Conservation (phyloP, 2,797 vertebrate genomes). For the Hypotaenidia okinawae region DNA sequence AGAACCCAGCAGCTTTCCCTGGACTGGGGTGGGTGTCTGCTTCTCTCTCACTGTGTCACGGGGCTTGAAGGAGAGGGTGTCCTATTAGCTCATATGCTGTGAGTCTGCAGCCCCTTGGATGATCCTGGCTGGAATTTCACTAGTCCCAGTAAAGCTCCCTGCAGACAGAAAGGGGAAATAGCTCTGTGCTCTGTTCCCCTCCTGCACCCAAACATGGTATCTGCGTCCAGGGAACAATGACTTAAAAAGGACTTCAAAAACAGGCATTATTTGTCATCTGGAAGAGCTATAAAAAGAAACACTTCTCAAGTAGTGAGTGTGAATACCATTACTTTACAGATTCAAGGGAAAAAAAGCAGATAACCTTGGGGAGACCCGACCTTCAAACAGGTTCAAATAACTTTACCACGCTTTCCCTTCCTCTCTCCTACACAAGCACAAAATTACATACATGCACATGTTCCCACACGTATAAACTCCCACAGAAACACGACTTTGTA, state of each 20-base stretch:
- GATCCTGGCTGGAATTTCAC: slow-evolving; percentile 67
- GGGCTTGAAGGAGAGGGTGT: slow-evolving; percentile 40
- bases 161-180: slow-evolving; percentile 68
- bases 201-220: slow-evolving; percentile 75
- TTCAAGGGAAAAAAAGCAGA: slow-evolving; percentile 81
- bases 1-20: background rate
- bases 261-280: slow-evolving; percentile 80
- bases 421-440: slow-evolving; percentile 39
- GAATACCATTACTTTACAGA: slow-evolving; percentile 84
- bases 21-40: background rate
- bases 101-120: slow-evolving; percentile 38
- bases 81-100: slow-evolving; percentile 1
- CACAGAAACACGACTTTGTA: background rate
- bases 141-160: slow-evolving; percentile 69
- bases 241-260: slow-evolving; percentile 80
- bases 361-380: slow-evolving; percentile 81
- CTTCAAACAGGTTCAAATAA: slow-evolving; percentile 76
- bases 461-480: background rate
- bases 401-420: slow-evolving; percentile 25
- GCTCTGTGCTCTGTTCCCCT: slow-evolving; percentile 63
- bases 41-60: background rate
- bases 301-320: slow-evolving; percentile 83
- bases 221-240: slow-evolving; percentile 74
- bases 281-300: slow-evolving; percentile 86
- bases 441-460: slow-evolving; percentile 35